Evolutionary conservation across 1,140 invertebrate species (phyloP).

Genomic region (Potamilus streckersoni): DNA sequence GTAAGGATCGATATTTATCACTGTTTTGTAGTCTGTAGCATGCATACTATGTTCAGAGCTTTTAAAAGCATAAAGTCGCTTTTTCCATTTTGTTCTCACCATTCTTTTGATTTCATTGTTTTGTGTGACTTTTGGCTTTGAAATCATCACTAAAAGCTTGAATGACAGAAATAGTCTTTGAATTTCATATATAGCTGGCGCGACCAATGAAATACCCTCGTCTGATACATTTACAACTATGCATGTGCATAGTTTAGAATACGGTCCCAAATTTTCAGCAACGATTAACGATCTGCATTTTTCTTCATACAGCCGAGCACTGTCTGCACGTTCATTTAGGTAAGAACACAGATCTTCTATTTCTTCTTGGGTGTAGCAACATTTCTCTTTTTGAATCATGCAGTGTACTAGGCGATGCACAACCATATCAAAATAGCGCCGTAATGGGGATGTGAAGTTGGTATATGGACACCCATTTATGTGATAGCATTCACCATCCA

Average conservation of each 20-base stretch:
- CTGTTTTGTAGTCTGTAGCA: constrained; percentile 2
- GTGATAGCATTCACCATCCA: constrained; percentile 23
- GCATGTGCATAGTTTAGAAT: constrained; percentile 22
- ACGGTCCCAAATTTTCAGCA: constrained; percentile 19
- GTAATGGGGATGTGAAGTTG: constrained; percentile 91
- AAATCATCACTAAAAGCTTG: constrained; percentile 30
- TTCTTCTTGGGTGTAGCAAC: constrained; percentile 37
- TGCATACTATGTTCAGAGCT: not conserved
- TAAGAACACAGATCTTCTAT: constrained; percentile 35
- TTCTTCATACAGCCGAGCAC: constrained; percentile 32
- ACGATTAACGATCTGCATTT: constrained; percentile 24
- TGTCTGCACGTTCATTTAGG: constrained; percentile 22
- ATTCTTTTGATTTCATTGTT: constrained; percentile 9
- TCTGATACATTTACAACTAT: constrained; percentile 28
- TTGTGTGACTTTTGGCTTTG: constrained; percentile 25
- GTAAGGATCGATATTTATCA: not conserved
- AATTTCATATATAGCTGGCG: constrained; percentile 22
- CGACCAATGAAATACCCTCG: constrained; percentile 20
- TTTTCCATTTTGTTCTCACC: constrained; percentile 11
- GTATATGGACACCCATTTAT: constrained; percentile 35
- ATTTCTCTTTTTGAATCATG: constrained; percentile 72
- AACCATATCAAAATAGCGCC: constrained; percentile 90
- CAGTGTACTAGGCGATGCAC: constrained; percentile 82
- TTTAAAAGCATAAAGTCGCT: constrained; percentile 18
- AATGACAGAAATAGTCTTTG: constrained; percentile 21